These are phyloP conservation scores for Sparus aurata DNA, from an alignment of 2,797 vertebrate species.

Conservation along the genomic window DNA sequence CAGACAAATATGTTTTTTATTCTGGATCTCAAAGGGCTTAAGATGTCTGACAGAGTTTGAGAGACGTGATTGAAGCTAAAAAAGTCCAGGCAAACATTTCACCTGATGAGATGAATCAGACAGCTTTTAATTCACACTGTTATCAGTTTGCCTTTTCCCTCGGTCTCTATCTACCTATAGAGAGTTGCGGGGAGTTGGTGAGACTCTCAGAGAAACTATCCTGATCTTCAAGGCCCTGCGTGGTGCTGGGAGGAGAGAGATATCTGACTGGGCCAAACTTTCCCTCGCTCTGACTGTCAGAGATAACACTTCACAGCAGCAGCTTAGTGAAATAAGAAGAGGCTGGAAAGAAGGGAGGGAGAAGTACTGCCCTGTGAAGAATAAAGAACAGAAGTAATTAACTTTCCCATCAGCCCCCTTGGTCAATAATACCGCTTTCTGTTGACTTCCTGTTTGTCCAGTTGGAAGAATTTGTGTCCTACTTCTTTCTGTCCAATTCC, in stretches of 20 bases:
- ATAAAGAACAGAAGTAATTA: slow-evolving; percentile 52
- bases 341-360: slow-evolving; percentile 10
- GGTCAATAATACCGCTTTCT: slow-evolving; percentile 41
- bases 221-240: slow-evolving; percentile 61
- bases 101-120: slow-evolving; percentile 37
- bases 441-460: slow-evolving; percentile 36
- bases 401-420: slow-evolving; percentile 54
- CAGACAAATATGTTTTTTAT: neutral
- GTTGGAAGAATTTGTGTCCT: slow-evolving; percentile 39
- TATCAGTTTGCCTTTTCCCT: slow-evolving; percentile 71
- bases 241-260: slow-evolving; percentile 30
- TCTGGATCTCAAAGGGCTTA: slow-evolving; percentile 25
- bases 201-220: slow-evolving; percentile 40
- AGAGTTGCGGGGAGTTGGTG: slow-evolving; percentile 41
- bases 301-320: slow-evolving; percentile 75
- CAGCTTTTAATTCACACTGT: slow-evolving; percentile 48
- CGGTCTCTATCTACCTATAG: slow-evolving; percentile 38
- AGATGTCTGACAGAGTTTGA: slow-evolving; percentile 45
- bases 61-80: slow-evolving; percentile 38
- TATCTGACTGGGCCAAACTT: slow-evolving; percentile 48
- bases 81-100: slow-evolving; percentile 44
- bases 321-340: slow-evolving; percentile 54
- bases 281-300: slow-evolving; percentile 56
- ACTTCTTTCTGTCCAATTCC: slow-evolving; percentile 38
- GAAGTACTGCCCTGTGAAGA: slow-evolving; percentile 47